A percentile compares a stretch with the other conserved stretches of the same genome.
These are phyloP conservation scores for Crocodylus rhombifer DNA, from an alignment of 2,797 vertebrate genomes.

Conservation along the genomic window DNA sequence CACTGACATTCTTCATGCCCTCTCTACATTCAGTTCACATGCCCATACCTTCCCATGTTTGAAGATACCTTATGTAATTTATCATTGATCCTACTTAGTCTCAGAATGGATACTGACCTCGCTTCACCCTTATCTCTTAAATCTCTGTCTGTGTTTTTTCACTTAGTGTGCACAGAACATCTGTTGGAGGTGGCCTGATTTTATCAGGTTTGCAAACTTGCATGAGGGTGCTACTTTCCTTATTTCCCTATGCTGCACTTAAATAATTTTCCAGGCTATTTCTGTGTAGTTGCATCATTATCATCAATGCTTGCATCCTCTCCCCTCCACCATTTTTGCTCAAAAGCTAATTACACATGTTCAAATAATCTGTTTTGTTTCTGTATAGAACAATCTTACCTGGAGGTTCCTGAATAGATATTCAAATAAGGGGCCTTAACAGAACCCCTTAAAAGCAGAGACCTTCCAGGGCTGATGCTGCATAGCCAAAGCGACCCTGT, in stretches of 20 bases:
- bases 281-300: not conserved
- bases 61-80: not conserved
- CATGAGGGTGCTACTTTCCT: not conserved
- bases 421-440: too few relatives aligned
- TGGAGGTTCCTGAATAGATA: too few relatives aligned
- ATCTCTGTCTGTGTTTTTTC: not conserved
- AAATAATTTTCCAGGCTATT: not conserved
- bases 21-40: not conserved
- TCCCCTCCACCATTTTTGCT: not conserved
- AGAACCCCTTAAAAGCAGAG: too few relatives aligned
- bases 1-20: not conserved
- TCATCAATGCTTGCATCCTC: not conserved
- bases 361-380: too few relatives aligned
- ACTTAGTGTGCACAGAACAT: accelerated
- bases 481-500: too few relatives aligned
- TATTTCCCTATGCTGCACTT: not conserved
- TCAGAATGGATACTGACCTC: not conserved
- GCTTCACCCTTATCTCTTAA: not conserved
- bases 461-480: too few relatives aligned
- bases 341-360: too few relatives aligned
- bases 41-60: not conserved
- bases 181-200: not conserved
- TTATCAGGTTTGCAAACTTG: not conserved
- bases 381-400: too few relatives aligned
- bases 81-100: not conserved